phyloP scores from a whole-genome alignment of 2,888 invertebrate species.

The Ornithoptera priamus region DNA sequence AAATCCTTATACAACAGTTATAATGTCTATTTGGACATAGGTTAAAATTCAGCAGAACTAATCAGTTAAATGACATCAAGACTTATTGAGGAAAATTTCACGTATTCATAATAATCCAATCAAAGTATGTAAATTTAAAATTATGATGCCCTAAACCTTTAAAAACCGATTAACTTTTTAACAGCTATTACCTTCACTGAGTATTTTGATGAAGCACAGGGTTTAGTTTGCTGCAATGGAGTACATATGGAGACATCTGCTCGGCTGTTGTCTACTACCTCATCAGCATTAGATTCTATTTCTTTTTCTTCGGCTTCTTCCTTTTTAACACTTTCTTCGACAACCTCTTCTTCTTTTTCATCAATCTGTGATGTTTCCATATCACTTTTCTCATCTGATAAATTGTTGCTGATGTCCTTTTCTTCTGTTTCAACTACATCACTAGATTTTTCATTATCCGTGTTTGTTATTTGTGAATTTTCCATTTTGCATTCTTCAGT shows the following conservation, averaged over 20 bases:
- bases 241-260: constrained; percentile 3
- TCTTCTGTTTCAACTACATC: not conserved
- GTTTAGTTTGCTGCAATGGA: not conserved
- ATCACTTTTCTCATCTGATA: not conserved
- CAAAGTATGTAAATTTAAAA: no score
- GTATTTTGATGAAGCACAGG: constrained; percentile 35
- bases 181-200: constrained; percentile 46
- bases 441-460: not conserved
- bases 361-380: not conserved
- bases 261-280: not conserved
- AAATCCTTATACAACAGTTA: no score
- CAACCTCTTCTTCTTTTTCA: not conserved
- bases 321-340: not conserved
- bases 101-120: no score
- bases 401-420: not conserved
- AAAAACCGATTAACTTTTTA: not conserved
- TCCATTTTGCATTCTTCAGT: not conserved
- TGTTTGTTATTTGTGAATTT: not conserved
- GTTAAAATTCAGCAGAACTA: no score
- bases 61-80: no score
- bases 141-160: no score
- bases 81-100: no score
- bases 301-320: not conserved
- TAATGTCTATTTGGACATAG: no score
- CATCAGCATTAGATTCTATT: not conserved